phyloP scores from a whole-genome alignment of 1,140 invertebrate genomes.

The Trinorchestia longiramus region DNA sequence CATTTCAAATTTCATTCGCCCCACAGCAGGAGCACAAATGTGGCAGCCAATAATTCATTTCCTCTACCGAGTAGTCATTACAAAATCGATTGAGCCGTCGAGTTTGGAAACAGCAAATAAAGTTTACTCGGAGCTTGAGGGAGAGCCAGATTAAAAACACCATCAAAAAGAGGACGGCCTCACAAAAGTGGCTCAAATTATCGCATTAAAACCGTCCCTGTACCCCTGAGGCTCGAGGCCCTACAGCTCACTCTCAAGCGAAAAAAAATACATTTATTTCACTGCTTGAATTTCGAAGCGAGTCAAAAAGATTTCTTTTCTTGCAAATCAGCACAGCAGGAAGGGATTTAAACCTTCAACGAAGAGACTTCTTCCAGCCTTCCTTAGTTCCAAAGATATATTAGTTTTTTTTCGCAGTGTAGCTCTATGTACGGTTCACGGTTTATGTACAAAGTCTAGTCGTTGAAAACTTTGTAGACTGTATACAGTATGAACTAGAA shows the following conservation, averaged over 20 bases:
- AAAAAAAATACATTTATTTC: neutral
- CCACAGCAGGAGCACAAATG: neutral
- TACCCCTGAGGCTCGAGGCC: neutral
- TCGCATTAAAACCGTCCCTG: slow-evolving; percentile 15
- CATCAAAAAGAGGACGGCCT: slow-evolving; percentile 25
- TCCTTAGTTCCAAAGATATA: neutral
- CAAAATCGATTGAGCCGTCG: slow-evolving; percentile 1
- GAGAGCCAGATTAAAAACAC: slow-evolving; percentile 15
- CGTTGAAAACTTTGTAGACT: neutral
- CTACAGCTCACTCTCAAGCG: neutral
- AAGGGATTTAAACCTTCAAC: neutral
- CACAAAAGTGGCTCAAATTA: slow-evolving; percentile 15
- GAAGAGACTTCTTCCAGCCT: neutral
- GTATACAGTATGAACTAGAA: neutral
- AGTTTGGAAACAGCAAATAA: slow-evolving; percentile 18
- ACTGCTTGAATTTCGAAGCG: neutral
- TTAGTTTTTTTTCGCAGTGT: neutral
- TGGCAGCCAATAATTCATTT: slow-evolving; percentile 8
- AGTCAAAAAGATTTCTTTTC: neutral
- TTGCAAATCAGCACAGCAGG: neutral
- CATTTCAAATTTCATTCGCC: neutral
- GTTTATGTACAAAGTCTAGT: no score
- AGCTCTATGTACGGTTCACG: neutral
- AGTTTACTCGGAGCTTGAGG: neutral
- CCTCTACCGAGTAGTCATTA: neutral